Percentiles rank a stretch among this genome's conserved stretches.
Conservation (phyloP, 2,113 vertebrate genomes). For the Dryoscopus gambensis region DNA sequence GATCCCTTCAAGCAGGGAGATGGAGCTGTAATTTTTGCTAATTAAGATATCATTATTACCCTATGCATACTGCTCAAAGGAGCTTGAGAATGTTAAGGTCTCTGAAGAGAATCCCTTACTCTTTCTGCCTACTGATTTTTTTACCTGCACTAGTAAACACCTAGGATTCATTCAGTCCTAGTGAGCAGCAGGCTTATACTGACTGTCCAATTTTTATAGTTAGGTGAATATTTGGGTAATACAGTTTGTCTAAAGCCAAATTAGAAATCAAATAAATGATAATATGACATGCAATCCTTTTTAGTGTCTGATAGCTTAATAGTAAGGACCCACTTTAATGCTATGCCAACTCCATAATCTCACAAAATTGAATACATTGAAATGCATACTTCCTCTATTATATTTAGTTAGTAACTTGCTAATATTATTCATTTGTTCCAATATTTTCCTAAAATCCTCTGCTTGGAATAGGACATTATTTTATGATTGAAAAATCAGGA, state of each 20-base stretch:
- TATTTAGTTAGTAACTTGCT: conserved; percentile 6
- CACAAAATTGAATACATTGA: not conserved
- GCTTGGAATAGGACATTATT: not conserved
- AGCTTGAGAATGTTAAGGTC: not conserved
- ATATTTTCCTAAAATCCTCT: not conserved
- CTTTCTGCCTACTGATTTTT: not conserved
- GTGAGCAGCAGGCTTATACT: not conserved
- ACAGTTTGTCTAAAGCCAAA: conserved; percentile 31
- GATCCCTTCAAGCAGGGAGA: not conserved
- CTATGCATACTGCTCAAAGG: not conserved
- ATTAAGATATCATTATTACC: conserved; percentile 36
- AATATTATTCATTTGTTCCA: conserved; percentile 1
- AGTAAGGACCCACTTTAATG: not conserved
- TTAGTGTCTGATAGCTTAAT: not conserved
- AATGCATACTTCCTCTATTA: not conserved
- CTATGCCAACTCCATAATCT: conserved; percentile 4
- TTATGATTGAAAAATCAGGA: conserved; percentile 8
- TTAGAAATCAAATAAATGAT: conserved; percentile 33
- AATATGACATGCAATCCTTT: conserved; percentile 8
- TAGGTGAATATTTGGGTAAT: conserved; percentile 20
- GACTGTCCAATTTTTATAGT: not conserved
- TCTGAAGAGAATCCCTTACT: not conserved
- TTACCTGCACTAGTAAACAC: not conserved
- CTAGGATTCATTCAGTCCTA: not conserved
- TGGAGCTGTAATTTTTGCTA: conserved; percentile 2